Conservation (phyloP, 2,888 invertebrate genomes). For the Clepsis dumicolana region DNA sequence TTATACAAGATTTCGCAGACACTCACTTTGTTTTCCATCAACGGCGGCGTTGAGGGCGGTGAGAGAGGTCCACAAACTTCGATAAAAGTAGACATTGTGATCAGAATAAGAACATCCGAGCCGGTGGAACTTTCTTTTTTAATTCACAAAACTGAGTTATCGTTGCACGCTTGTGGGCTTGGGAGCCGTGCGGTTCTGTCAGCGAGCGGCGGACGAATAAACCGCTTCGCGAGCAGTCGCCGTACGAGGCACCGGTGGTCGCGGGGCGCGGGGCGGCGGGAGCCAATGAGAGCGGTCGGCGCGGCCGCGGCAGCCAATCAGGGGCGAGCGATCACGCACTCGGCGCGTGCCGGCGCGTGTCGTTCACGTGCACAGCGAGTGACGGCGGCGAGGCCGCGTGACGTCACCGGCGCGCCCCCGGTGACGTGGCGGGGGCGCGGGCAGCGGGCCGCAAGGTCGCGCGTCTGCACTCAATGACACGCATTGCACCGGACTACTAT, state of each 20-base stretch:
- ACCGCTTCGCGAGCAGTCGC: constrained; percentile 74
- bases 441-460: constrained; percentile 73
- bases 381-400: constrained; percentile 80
- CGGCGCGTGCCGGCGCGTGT: constrained; percentile 91
- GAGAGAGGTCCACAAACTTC: constrained; percentile 87
- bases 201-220: constrained; percentile 83
- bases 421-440: constrained; percentile 64
- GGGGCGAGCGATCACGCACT: constrained; percentile 88
- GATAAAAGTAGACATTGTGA: constrained; percentile 76
- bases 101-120: constrained; percentile 71
- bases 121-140: constrained; percentile 76
- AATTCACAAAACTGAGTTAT: constrained; percentile 78
- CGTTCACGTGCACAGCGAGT: constrained; percentile 95
- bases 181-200: constrained; percentile 78
- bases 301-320: constrained; percentile 89
- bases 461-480: constrained; percentile 39
- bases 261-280: constrained; percentile 88
- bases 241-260: constrained; percentile 85
- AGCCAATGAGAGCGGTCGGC: constrained; percentile 90
- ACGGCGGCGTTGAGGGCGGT: constrained; percentile 90
- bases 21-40: constrained; percentile 86
- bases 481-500: constrained; percentile 36
- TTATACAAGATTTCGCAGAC: constrained; percentile 49
- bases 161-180: constrained; percentile 59
- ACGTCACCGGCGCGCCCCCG: constrained; percentile 87